Conservation (phyloP, 2,888 invertebrate species). For the Megaustenia siamemsis region DNA sequence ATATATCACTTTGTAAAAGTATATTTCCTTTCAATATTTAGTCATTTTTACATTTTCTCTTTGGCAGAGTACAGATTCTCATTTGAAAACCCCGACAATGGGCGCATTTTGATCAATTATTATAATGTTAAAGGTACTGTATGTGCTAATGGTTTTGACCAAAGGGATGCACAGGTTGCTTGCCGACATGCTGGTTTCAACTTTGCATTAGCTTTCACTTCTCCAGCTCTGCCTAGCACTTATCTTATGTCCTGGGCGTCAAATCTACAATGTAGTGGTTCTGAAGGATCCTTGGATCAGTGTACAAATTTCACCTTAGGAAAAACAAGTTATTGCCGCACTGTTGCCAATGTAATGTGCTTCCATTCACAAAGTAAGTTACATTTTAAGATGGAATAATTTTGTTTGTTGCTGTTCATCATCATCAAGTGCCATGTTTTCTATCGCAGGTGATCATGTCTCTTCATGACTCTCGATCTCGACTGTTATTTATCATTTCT, state of each 20-base stretch:
- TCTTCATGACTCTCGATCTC: too few relatives aligned
- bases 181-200: slow-evolving; percentile 56
- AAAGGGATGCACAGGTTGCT: slow-evolving; percentile 62
- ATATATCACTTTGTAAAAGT: neutral
- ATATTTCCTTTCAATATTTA: neutral
- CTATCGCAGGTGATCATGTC: too few relatives aligned
- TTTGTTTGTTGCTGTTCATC: neutral
- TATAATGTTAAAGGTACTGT: slow-evolving; percentile 64
- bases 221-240: neutral
- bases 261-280: slow-evolving; percentile 66
- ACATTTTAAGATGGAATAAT: neutral
- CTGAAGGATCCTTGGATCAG: slow-evolving; percentile 59
- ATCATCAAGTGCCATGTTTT: too few relatives aligned
- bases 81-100: slow-evolving; percentile 58
- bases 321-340: slow-evolving; percentile 60
- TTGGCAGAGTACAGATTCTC: slow-evolving; percentile 56
- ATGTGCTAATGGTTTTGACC: slow-evolving; percentile 66
- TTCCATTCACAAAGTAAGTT: slow-evolving; percentile 61
- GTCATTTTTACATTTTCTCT: neutral
- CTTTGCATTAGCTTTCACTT: slow-evolving; percentile 53
- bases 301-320: slow-evolving; percentile 62
- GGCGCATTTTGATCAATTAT: slow-evolving; percentile 61
- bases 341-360: slow-evolving; percentile 67
- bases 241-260: slow-evolving; percentile 60
- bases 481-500: too few relatives aligned